Percentiles rank a stretch among this genome's conserved stretches.
These are phyloP conservation scores for Peromyscus californicus DNA, from an alignment of 2,113 vertebrate genomes.

Conservation along the genomic window DNA sequence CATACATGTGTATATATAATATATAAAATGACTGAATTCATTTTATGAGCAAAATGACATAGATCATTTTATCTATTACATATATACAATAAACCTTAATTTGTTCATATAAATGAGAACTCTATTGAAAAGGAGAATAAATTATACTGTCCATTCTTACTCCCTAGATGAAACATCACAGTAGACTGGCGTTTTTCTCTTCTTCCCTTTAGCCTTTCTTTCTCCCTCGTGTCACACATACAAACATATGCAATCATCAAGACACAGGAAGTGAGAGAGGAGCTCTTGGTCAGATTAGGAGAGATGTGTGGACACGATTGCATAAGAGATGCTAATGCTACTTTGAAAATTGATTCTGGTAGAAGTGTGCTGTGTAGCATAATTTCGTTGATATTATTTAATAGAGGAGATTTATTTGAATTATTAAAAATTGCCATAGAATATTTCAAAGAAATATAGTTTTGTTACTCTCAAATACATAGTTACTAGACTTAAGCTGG, in stretches of 20 bases:
- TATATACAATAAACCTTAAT: slow-evolving; percentile 67
- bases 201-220: not conserved
- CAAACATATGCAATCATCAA: slow-evolving; percentile 45
- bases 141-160: slow-evolving; percentile 52
- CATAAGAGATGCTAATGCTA: slow-evolving; percentile 30
- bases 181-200: slow-evolving; percentile 17
- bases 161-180: slow-evolving; percentile 39
- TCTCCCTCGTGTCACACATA: not conserved
- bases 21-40: slow-evolving; percentile 68
- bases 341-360: slow-evolving; percentile 39
- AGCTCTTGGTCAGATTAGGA: slow-evolving; percentile 50
- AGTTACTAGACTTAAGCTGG: slow-evolving; percentile 60
- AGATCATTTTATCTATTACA: slow-evolving; percentile 73
- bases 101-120: slow-evolving; percentile 63
- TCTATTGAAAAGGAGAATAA: slow-evolving; percentile 66
- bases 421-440: slow-evolving; percentile 60
- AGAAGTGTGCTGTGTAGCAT: slow-evolving; percentile 38
- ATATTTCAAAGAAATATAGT: slow-evolving; percentile 61
- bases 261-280: slow-evolving; percentile 36
- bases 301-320: not conserved
- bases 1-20: slow-evolving; percentile 71
- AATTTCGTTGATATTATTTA: slow-evolving; percentile 54
- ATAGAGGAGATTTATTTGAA: slow-evolving; percentile 45
- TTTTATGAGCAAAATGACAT: slow-evolving; percentile 50
- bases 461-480: slow-evolving; percentile 54